Conservation (phyloP, 2,888 invertebrate genomes). For the Apamea monoglypha region DNA sequence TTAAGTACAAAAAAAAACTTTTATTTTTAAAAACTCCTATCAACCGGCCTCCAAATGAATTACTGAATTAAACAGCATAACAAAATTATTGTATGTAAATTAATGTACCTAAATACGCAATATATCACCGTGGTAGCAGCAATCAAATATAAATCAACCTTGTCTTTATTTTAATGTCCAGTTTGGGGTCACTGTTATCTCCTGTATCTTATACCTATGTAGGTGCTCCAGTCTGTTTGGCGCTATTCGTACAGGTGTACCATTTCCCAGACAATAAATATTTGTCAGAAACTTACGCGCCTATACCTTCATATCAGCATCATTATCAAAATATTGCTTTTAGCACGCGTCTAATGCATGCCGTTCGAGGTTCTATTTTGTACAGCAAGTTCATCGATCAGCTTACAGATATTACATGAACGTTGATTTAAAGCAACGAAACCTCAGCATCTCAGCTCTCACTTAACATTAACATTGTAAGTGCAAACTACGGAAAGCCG, state of each 20-base stretch:
- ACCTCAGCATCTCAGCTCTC: neutral
- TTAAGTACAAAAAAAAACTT: conserved; percentile 10
- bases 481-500: conserved; percentile 16
- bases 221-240: conserved; percentile 36
- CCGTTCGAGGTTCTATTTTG: conserved; percentile 13
- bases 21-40: conserved; percentile 18
- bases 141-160: conserved; percentile 64
- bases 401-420: conserved; percentile 4
- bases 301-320: conserved; percentile 39
- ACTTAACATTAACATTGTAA: conserved; percentile 24
- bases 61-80: conserved; percentile 30
- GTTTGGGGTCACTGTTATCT: conserved; percentile 66
- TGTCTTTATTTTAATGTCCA: conserved; percentile 60
- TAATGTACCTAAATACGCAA: conserved; percentile 37
- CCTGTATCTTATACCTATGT: conserved; percentile 43
- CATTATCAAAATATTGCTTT: conserved; percentile 51
- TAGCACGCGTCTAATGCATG: conserved; percentile 44
- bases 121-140: conserved; percentile 50
- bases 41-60: conserved; percentile 31
- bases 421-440: neutral
- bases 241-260: conserved; percentile 53
- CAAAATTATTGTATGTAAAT: conserved; percentile 54
- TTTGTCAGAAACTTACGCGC: conserved; percentile 22
- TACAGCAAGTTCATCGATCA: neutral
- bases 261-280: conserved; percentile 39